phyloP scores from a whole-genome alignment of 2,797 vertebrate species.

The Anomalospiza imberbis region DNA sequence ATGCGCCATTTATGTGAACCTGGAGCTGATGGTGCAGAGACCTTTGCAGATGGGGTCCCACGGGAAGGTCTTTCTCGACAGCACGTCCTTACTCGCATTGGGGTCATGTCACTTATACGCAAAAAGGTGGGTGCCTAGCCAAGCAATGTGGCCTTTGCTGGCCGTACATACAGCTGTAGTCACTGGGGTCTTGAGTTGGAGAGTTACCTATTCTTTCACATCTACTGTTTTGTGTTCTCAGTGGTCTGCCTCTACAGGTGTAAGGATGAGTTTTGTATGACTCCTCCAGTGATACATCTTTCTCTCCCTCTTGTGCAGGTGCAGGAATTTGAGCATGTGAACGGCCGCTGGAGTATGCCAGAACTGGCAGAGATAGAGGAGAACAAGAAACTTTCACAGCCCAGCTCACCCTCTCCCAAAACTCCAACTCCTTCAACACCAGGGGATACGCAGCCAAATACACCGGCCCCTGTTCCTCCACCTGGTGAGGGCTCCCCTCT shows the following conservation, averaged over 20 bases:
- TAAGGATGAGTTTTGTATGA: neutral
- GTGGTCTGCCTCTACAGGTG: neutral
- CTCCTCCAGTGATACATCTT: accelerated
- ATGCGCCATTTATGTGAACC: slow-evolving; percentile 98
- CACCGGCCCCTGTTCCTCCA: slow-evolving; percentile 83
- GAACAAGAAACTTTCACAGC: slow-evolving; percentile 91
- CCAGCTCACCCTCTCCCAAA: slow-evolving; percentile 84
- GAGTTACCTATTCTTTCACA: neutral
- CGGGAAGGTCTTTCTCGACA: slow-evolving; percentile 95
- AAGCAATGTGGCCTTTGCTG: neutral
- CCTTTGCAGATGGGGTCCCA: slow-evolving; percentile 95
- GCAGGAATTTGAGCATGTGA: slow-evolving; percentile 98
- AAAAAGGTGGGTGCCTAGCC: slow-evolving; percentile 84
- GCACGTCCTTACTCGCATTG: slow-evolving; percentile 95
- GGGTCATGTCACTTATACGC: slow-evolving; percentile 97
- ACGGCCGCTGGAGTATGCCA: slow-evolving; percentile 98
- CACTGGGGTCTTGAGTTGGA: neutral
- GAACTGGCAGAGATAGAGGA: slow-evolving; percentile 92
- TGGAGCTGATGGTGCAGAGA: slow-evolving; percentile 96
- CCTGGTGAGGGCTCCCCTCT: slow-evolving; percentile 63
- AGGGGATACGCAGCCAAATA: slow-evolving; percentile 92
- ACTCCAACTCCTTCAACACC: slow-evolving; percentile 92
- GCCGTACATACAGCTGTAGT: accelerated
- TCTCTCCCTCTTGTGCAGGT: slow-evolving; percentile 74
- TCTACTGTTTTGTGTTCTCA: neutral